Conservation (phyloP, 2,888 invertebrate genomes). For the Fissipunctia ypsillon region DNA sequence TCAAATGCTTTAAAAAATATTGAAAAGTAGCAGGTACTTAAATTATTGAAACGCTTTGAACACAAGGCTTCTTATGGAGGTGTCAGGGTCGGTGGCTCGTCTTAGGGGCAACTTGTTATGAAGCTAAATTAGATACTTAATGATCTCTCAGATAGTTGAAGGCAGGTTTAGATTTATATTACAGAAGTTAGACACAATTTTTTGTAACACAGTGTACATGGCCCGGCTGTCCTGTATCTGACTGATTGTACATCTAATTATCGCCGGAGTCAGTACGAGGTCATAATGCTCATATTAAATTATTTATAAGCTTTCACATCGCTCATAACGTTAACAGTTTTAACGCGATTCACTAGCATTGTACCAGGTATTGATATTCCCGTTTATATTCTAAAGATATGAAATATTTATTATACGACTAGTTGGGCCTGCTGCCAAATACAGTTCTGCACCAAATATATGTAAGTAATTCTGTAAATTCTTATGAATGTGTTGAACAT, state of each 20-base stretch:
- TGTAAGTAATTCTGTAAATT: conserved; percentile 75
- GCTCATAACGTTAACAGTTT: conserved; percentile 52
- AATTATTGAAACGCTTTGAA: neutral
- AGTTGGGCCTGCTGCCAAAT: conserved; percentile 82
- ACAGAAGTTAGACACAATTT: neutral
- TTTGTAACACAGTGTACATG: neutral
- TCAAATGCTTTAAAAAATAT: neutral
- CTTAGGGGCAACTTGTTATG: conserved; percentile 1
- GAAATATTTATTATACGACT: conserved; percentile 79
- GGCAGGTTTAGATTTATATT: neutral
- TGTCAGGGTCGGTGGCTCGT: no score
- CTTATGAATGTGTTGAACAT: conserved; percentile 78
- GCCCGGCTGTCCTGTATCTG: conserved; percentile 6
- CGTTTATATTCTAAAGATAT: conserved; percentile 79
- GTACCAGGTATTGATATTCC: conserved; percentile 67
- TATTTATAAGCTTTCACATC: conserved; percentile 64
- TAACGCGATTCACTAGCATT: conserved; percentile 59
- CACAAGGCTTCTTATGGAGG: neutral
- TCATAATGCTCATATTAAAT: conserved; percentile 64
- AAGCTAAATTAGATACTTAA: neutral
- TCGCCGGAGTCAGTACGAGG: conserved; percentile 48
- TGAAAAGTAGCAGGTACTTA: neutral
- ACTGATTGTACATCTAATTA: conserved; percentile 11
- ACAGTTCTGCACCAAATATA: conserved; percentile 78
- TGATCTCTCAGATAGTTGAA: neutral